Base-by-base conservation (phyloP, 2,888 invertebrate species). In the Hyles lineata region DNA sequence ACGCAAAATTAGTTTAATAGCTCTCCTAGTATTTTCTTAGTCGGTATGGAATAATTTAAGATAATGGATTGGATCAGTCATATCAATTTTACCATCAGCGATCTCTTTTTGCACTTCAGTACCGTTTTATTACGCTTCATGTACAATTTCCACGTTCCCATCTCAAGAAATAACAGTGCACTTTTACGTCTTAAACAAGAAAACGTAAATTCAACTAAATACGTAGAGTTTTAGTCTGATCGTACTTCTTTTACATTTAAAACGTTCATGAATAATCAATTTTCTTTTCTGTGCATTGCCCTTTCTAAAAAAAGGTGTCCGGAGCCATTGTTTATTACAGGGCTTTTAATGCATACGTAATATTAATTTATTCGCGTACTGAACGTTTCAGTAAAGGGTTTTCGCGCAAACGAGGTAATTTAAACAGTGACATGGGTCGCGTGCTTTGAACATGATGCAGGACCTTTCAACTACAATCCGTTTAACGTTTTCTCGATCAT, bases 181-280 rank as follows among this genome's bases (percentile, higher is more conserved):
- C 55, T 17, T 55, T 55, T 75, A 74, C 71, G 74, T 76, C 70
- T 67, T 63, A 71, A 70, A 70, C 70, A 70, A 76, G 74, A 70
- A 32, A 71, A 73, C 69, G 74, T 75, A 74, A 77, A 73, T 60
- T 74, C 74, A 72, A 76, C 76, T 73, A 74, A 77, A 80, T 79
- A 78, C 77, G 72, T 71, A 67, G 76, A 76, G 71, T 74, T 74
- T 74, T 74, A 58, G 74, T 77, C 69, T 72, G 72, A 74, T 76
- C 74, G 59, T 80, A 76, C 76, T 79, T 81, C 76, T 80, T 83
- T 81, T 78, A 82, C 81, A 82, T 82, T 78, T 83, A 78, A 82
- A 85, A 80, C 75, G 79, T 80, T 84, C 85, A 86, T 87, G 82
- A 86, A 87, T 85, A 86, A 85, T 82, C 79, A 84, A 83, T 83